Percentiles rank a stretch among this genome's conserved stretches.
These are phyloP conservation scores for Corythornis vintsioides DNA, from an alignment of 2,113 vertebrate genomes.

Conservation along the genomic window DNA sequence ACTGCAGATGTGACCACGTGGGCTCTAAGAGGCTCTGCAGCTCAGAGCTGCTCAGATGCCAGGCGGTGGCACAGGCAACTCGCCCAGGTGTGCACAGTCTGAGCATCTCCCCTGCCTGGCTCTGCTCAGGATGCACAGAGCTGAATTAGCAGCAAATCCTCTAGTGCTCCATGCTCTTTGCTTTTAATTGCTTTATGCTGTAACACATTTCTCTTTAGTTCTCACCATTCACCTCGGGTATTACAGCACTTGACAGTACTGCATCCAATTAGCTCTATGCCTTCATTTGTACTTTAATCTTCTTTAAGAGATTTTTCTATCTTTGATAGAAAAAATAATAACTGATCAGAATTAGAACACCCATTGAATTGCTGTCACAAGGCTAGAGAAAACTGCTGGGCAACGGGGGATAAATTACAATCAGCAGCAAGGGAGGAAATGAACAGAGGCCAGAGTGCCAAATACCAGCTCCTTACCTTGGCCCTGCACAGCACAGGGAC, in stretches of 20 bases:
- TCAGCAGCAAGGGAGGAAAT: background rate
- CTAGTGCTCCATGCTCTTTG: background rate
- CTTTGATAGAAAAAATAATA: background rate
- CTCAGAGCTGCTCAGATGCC: background rate
- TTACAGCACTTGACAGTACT: background rate
- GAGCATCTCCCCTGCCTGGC: background rate
- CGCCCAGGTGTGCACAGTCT: accelerated
- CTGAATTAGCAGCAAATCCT: background rate
- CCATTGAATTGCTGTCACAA: background rate
- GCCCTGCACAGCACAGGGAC: background rate
- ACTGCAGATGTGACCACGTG: conserved; percentile 37
- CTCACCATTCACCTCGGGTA: accelerated
- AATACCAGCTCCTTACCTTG: background rate
- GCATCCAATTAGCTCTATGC: background rate
- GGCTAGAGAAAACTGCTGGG: background rate
- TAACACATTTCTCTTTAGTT: background rate
- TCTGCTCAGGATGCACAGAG: background rate
- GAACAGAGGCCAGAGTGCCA: background rate
- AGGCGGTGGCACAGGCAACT: background rate
- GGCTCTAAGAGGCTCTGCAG: background rate
- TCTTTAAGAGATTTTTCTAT: background rate
- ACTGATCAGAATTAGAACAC: background rate
- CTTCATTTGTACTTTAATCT: background rate
- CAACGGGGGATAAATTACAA: background rate
- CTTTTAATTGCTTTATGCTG: background rate